Evolutionary conservation across 2,888 invertebrate species (phyloP), one percentile per base, ranked within the genome.

Genomic region (Pyrochroa serraticornis): DNA sequence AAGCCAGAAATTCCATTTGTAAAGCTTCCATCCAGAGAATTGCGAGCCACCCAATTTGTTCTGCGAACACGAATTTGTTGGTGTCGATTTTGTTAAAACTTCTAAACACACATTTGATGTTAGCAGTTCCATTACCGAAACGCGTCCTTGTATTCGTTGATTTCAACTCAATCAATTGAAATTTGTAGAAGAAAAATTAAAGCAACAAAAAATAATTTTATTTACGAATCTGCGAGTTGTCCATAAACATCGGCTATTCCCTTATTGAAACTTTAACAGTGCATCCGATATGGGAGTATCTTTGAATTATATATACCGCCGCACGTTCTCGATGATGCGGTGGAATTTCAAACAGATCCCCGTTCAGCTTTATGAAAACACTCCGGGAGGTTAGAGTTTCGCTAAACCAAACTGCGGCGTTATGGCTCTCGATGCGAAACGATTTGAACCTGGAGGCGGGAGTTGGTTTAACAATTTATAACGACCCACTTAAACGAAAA

Each of bases 261-360:
- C 30, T 10, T 32, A 43, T 43, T 43, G 32, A 10, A 43, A 32
- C 30, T 43, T 43, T 10, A 43, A 43, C 32, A 12, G 32, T 6
- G 41, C n/a, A 12, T 14, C 8, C 9, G 8, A 3, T n/a, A 41
- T 2, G 6, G 5, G n/a, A 22, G 22, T 22, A 22, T 22, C 22
- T 30, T 30, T 42, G 42, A 30, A 43, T 43, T 43, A 43, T 32
- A 43, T 43, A 22, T 43, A 43, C 33, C 43, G 10, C 7, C 30
- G 43, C 43, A 43, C 43, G 43, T 43, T 32, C 43, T 31, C n/a
- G 43, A 31, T 43, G 43, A 42, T 42, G 8, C 30, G 6, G 2
- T 42, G 30, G 42, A 42, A 42, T 42, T 42, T 42, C 42, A 42
- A 42, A 42, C 12, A 42, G 30, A 12, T 41, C 31, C 5, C 31